Evolutionary conservation across 2,797 vertebrate genomes (phyloP), one percentile per base, ranked within the genome.

Genomic region (Syndactyla subalaris): DNA sequence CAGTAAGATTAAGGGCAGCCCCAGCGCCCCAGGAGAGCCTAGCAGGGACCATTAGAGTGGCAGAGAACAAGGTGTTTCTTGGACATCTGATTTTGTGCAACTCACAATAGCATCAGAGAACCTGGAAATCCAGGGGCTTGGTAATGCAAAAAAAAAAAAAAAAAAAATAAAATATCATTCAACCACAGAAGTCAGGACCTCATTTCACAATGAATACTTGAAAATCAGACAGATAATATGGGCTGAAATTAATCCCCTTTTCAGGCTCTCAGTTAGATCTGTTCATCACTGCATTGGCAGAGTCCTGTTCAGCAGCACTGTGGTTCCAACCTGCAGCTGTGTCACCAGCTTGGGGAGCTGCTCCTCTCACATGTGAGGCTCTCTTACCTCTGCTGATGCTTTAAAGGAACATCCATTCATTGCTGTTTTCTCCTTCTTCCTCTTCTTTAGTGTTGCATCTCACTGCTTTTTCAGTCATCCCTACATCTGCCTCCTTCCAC

Each of bases 341-440:
- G 0, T 12, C 0, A 0, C 18, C 34, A n/a, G 62, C 32, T 62
- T 2, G 3, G 21, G 34, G 18, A 81, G 29, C 32, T 52, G 21
- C 29, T 83, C 2, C n/a, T 73, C 19, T 68, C 4, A 2, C 51
- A 26, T 0, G 1, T 34, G 36, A 36, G 4, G 14, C 13, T 55
- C 39, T 70, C 19, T 66, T 17, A 18, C 10, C 45, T 48, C 58
- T 45, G 43, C 6, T 10, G 10, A 10, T 49, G 16, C 9, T 52
- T 81, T 81, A 38, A 74, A 83, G 18, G 8, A 23, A 57, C 22
- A 23, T 45, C 11, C 2, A 80, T 63, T 81, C 45, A n/a, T 10
- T 51, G 17, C 14, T 62, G 23, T 7, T 85, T 59, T 54, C 27
- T 82, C 6, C 13, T 90, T 58, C 29, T 93, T 91, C 18, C 13